Conservation (phyloP, 2,113 vertebrate genomes). For the Falco punctatus region DNA sequence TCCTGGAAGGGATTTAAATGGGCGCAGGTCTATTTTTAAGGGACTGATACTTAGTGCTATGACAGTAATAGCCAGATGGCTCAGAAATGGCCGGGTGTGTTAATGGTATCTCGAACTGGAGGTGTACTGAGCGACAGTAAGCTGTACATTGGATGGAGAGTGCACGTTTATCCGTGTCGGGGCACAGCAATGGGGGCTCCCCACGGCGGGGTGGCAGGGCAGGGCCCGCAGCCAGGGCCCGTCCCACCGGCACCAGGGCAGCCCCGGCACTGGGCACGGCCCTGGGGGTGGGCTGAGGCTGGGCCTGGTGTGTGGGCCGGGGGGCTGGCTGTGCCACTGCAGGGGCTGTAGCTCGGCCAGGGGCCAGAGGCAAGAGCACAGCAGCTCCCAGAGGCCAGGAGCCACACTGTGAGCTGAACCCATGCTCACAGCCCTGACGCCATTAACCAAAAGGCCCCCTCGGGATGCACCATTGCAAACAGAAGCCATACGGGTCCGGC, state of each 20-base stretch:
- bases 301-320: accelerated
- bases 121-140: background rate
- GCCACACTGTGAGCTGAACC: background rate
- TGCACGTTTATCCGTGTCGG: accelerated
- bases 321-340: background rate
- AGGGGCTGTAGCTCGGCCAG: background rate
- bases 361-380: background rate
- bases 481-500: accelerated
- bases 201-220: background rate
- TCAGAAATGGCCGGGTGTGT: background rate
- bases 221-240: background rate
- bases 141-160: background rate
- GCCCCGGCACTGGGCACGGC: accelerated
- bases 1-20: background rate
- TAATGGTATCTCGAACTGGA: background rate
- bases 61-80: background rate
- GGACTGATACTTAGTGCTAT: background rate
- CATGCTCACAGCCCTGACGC: background rate
- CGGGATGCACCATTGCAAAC: accelerated
- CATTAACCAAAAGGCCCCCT: background rate
- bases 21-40: background rate
- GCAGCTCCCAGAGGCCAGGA: background rate
- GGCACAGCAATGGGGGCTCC: accelerated
- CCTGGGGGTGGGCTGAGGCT: background rate
- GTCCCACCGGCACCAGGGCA: accelerated